A percentile compares a stretch with the other conserved stretches of the same genome.
These are phyloP conservation scores for Ectropis grisescens DNA, from an alignment of 1,140 invertebrate genomes.

Conservation along the genomic window DNA sequence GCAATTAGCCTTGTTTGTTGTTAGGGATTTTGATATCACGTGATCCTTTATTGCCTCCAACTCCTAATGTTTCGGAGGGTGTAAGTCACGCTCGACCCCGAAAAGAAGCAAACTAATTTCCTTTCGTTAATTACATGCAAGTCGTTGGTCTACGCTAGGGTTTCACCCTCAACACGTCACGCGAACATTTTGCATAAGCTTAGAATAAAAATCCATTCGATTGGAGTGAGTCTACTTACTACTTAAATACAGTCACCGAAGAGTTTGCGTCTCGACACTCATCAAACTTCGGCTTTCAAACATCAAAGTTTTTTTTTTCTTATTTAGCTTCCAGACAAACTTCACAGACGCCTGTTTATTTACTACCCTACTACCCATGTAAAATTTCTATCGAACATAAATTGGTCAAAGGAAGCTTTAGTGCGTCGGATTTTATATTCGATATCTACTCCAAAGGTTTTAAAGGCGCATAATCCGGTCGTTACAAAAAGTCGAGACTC, in stretches of 20 bases:
- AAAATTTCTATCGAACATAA: neutral
- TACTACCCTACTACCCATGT: slow-evolving; percentile 1
- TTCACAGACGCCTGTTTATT: slow-evolving; percentile 15
- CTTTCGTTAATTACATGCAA: slow-evolving; percentile 46
- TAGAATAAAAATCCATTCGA: slow-evolving; percentile 15
- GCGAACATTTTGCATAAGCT: slow-evolving; percentile 25
- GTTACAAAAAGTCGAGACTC: slow-evolving; percentile 31
- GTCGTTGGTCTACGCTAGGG: slow-evolving; percentile 20
- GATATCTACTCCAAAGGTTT: slow-evolving; percentile 18
- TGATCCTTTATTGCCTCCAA: slow-evolving; percentile 32
- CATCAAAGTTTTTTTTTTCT: slow-evolving; percentile 12
- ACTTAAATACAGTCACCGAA: neutral
- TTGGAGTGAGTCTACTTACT: slow-evolving; percentile 7
- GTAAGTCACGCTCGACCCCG: slow-evolving; percentile 32
- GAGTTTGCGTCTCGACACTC: slow-evolving; percentile 12
- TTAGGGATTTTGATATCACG: slow-evolving; percentile 18
- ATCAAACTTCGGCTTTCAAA: slow-evolving; percentile 13
- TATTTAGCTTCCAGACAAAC: slow-evolving; percentile 31
- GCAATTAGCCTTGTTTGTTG: slow-evolving; percentile 11
- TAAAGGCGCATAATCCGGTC: slow-evolving; percentile 24
- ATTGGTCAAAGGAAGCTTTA: neutral
- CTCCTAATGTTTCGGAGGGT: slow-evolving; percentile 26
- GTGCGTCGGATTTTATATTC: slow-evolving; percentile 3
- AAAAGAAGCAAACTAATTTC: slow-evolving; percentile 45
- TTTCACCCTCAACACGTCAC: slow-evolving; percentile 34